Evolutionary conservation across 2,113 vertebrate genomes (phyloP), one percentile per base, ranked within the genome.

Genomic region (Motacilla tschutschensis): DNA sequence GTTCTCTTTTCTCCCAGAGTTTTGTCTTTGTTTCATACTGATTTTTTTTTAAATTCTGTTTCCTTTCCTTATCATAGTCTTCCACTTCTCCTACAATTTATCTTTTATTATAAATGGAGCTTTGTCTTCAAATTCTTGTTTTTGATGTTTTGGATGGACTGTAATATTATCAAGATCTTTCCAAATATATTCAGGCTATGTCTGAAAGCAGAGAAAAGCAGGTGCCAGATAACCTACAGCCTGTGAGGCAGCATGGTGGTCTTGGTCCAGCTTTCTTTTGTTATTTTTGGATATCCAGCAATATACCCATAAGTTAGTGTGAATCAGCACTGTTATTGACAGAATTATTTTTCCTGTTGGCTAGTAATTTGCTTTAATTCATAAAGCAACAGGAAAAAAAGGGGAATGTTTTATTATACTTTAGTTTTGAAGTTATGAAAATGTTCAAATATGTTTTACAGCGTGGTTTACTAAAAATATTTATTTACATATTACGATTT

Each of bases 41-140:
- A 9, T 60, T 13, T 20, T 29, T 35, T 11, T 66, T 20, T 5
- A 12, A 53, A 29, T 24, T 18, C 8, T 51, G 26, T 31, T 53
- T 78, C 41, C 26, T 4, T 9, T 46, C 18, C 22, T 65, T 60
- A 18, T 29, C 5, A 12, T 65, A 48, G 9, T 22, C 41, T 54
- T 73, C 22, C 36, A 84, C 60, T 62, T 35, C 40, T 83, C 35
- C 54, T 90, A 22, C 36, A 71, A 77, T 31, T 14, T 48, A 47
- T 72, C 31, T 58, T 89, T 91, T 75, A 57, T 58, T 83, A 44
- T 35, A 79, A 55, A 60, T 35, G 58, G 44, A 84, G 59, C 41
- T 75, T 95, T 87, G 20, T 50, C 70, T 91, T 75, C 65, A 79
- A 76, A 88, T 79, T 40, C 62, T 35, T 80, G 19, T 67, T 87